Percentiles rank a stretch among this genome's conserved stretches.
phyloP scores from a whole-genome alignment of 2,888 invertebrate genomes.

The Aleiodes testaceus region DNA sequence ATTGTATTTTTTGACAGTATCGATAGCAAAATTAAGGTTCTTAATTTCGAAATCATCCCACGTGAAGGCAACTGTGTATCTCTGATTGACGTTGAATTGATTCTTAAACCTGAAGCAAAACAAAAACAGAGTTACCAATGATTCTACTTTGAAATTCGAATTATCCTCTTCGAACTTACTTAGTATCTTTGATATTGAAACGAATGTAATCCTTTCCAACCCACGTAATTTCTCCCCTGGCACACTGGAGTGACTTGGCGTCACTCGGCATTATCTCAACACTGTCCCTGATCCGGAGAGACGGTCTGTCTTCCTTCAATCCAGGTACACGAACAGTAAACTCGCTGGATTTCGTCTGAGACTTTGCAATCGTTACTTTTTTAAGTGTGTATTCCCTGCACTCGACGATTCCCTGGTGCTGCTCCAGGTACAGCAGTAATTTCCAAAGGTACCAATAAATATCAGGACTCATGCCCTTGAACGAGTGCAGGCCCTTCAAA shows the following conservation, averaged over 20 bases:
- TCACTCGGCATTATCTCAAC: slow-evolving; percentile 35
- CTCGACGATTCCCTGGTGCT: slow-evolving; percentile 45
- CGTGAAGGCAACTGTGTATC: slow-evolving; percentile 51
- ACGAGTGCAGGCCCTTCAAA: slow-evolving; percentile 44
- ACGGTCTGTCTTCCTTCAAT: slow-evolving; percentile 50
- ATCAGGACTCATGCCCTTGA: slow-evolving; percentile 43
- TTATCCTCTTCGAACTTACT: slow-evolving; percentile 40
- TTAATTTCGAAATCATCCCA: slow-evolving; percentile 46
- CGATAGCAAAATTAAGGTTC: slow-evolving; percentile 55
- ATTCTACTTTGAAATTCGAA: neutral
- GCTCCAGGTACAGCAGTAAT: slow-evolving; percentile 57
- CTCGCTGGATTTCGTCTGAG: neutral
- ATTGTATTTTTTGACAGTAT: slow-evolving; percentile 42
- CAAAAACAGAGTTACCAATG: neutral
- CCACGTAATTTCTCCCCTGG: slow-evolving; percentile 16
- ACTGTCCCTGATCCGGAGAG: slow-evolving; percentile 39
- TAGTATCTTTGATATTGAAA: neutral
- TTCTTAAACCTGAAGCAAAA: slow-evolving; percentile 36
- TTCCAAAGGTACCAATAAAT: slow-evolving; percentile 56
- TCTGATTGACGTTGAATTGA: slow-evolving; percentile 1
- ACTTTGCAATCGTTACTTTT: slow-evolving; percentile 40
- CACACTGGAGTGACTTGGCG: neutral
- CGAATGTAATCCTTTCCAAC: slow-evolving; percentile 47
- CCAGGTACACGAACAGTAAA: slow-evolving; percentile 51
- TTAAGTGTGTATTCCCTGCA: slow-evolving; percentile 43